phyloP scores from a whole-genome alignment of 1,140 invertebrate genomes.

The Calephelis nemesis region DNA sequence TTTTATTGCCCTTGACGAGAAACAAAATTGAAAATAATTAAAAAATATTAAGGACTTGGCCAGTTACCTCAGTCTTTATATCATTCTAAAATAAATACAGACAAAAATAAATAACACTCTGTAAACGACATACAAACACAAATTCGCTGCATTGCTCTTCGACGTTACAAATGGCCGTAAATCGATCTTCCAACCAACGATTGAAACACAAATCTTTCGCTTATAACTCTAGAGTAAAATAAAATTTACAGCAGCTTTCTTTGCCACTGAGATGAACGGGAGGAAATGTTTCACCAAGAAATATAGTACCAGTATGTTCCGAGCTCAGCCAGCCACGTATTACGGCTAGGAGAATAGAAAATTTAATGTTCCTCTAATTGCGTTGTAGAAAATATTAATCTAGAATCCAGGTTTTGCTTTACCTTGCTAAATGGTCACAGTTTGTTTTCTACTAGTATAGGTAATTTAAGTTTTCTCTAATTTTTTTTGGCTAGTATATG shows the following conservation, averaged over 20 bases:
- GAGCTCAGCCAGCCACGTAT: not conserved
- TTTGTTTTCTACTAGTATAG: too few species aligned
- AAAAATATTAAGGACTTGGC: too few species aligned
- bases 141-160: too few species aligned
- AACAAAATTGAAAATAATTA: too few species aligned
- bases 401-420: not conserved
- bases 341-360: conserved; percentile 12
- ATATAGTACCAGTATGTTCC: conserved; percentile 9
- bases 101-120: too few species aligned
- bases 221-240: conserved; percentile 7
- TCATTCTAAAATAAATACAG: too few species aligned
- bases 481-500: too few species aligned
- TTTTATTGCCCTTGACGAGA: too few species aligned
- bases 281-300: conserved; percentile 8
- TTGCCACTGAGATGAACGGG: conserved; percentile 9
- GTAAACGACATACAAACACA: too few species aligned
- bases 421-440: not conserved
- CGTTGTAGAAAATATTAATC: conserved; percentile 12
- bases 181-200: not conserved
- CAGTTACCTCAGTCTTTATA: too few species aligned
- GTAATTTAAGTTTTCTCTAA: too few species aligned
- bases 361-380: conserved; percentile 14
- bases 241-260: conserved; percentile 6
- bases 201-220: not conserved
- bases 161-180: too few species aligned